phyloP scores from a whole-genome alignment of 2,888 invertebrate genomes.

The Leptarthrus brevirostris region DNA sequence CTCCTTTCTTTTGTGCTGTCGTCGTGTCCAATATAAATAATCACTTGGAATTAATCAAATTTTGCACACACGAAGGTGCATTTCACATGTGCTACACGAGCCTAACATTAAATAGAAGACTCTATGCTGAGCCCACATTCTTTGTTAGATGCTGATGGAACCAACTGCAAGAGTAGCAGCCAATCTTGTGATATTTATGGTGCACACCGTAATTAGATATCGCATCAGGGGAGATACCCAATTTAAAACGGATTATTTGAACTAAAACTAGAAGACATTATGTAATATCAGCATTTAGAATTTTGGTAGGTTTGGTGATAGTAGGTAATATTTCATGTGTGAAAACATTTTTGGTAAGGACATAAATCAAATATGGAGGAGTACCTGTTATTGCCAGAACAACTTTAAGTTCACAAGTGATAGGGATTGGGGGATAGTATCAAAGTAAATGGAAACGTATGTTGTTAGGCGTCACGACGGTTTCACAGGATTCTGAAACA shows the following conservation, averaged over 20 bases:
- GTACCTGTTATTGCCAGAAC: too few relatives aligned
- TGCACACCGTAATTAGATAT: slow-evolving; percentile 18
- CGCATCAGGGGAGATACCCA: not conserved
- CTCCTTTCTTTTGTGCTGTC: slow-evolving; percentile 22
- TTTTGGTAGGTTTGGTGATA: not conserved
- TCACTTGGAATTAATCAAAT: slow-evolving; percentile 27
- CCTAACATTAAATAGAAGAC: too few relatives aligned
- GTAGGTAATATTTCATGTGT: too few relatives aligned
- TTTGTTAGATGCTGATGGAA: not conserved
- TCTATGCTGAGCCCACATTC: not conserved
- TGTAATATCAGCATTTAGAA: not conserved
- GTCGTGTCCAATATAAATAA: slow-evolving; percentile 11
- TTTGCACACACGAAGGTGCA: not conserved
- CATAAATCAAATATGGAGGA: too few relatives aligned
- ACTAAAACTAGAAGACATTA: not conserved
- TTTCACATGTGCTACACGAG: not conserved
- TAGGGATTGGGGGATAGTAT: too few relatives aligned
- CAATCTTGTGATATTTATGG: slow-evolving; percentile 33
- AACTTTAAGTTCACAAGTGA: too few relatives aligned
- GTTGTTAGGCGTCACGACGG: too few relatives aligned
- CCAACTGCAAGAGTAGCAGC: not conserved
- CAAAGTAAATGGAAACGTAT: too few relatives aligned
- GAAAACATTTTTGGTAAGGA: too few relatives aligned
- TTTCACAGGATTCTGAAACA: too few relatives aligned
- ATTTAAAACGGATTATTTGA: slow-evolving; percentile 28